phyloP scores from a whole-genome alignment of 2,113 vertebrate genomes.

The Seriola quinqueradiata region DNA sequence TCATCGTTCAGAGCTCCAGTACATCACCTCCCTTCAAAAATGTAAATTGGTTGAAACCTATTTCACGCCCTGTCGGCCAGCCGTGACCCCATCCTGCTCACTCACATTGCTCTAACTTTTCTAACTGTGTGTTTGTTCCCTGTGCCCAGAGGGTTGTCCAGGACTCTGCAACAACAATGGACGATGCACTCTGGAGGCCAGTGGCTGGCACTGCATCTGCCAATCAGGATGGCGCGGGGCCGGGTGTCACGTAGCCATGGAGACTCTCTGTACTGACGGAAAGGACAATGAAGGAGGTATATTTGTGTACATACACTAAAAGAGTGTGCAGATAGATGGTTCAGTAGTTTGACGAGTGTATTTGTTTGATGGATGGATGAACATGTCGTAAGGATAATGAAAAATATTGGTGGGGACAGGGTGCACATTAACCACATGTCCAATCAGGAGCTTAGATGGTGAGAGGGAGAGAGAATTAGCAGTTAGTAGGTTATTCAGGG shows the following conservation, averaged over 20 bases:
- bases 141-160: conserved; percentile 93
- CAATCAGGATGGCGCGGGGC: conserved; percentile 97
- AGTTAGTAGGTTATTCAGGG: not conserved
- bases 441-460: not conserved
- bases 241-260: conserved; percentile 98
- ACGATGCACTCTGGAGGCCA: conserved; percentile 96
- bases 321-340: conserved; percentile 7
- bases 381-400: not conserved
- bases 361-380: not conserved
- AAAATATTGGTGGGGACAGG: not conserved
- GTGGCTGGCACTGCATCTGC: conserved; percentile 98
- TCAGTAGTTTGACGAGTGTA: not conserved
- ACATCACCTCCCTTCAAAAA: conserved; percentile 47
- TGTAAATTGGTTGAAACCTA: conserved; percentile 59
- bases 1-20: conserved; percentile 48
- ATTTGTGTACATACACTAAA: conserved; percentile 14
- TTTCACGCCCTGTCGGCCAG: conserved; percentile 54
- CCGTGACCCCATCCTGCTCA: not conserved
- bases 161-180: conserved; percentile 99
- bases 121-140: conserved; percentile 47
- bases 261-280: conserved; percentile 95
- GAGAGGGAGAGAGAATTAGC: not conserved
- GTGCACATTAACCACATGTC: not conserved
- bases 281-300: conserved; percentile 99
- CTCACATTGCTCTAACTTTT: conserved; percentile 15